phyloP scores from a whole-genome alignment of 2,888 invertebrate species.

The Syrphus vitripennis region DNA sequence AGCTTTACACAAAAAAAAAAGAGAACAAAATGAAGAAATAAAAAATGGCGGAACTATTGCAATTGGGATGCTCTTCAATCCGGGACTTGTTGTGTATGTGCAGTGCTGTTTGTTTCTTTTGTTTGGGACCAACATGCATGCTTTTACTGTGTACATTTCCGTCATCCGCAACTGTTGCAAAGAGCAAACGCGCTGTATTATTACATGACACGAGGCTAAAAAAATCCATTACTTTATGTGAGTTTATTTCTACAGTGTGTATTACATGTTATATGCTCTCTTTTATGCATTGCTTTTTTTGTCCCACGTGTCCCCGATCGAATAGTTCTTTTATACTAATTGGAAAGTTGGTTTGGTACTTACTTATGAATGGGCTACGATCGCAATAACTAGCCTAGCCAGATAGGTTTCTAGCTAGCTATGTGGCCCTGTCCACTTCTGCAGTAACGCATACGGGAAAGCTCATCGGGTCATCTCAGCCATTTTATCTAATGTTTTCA shows the following conservation, averaged over 20 bases:
- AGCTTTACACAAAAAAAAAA: background rate
- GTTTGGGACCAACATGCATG: constrained; percentile 26
- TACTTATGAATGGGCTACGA: too few species aligned
- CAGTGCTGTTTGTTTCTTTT: constrained; percentile 4
- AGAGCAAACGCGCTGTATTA: constrained; percentile 39
- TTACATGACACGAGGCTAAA: constrained; percentile 26
- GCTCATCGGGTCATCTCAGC: too few species aligned
- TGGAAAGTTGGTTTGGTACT: too few species aligned
- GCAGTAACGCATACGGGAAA: too few species aligned
- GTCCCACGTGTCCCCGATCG: too few species aligned
- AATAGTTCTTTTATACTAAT: too few species aligned
- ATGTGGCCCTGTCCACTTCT: too few species aligned
- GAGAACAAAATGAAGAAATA: background rate
- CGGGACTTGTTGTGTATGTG: background rate
- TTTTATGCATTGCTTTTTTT: too few species aligned
- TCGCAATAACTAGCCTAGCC: too few species aligned
- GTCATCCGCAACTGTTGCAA: constrained; percentile 50
- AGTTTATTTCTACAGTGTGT: constrained; percentile 6
- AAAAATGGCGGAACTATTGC: constrained; percentile 11
- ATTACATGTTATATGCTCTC: too few species aligned
- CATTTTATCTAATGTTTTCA: too few species aligned
- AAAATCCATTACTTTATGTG: constrained; percentile 27
- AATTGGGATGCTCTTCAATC: constrained; percentile 44
- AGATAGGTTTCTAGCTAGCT: too few species aligned
- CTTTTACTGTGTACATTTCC: constrained; percentile 43